Evolutionary conservation across 2,797 vertebrate genomes (phyloP).

Genomic region (Diplodus puntazzo): DNA sequence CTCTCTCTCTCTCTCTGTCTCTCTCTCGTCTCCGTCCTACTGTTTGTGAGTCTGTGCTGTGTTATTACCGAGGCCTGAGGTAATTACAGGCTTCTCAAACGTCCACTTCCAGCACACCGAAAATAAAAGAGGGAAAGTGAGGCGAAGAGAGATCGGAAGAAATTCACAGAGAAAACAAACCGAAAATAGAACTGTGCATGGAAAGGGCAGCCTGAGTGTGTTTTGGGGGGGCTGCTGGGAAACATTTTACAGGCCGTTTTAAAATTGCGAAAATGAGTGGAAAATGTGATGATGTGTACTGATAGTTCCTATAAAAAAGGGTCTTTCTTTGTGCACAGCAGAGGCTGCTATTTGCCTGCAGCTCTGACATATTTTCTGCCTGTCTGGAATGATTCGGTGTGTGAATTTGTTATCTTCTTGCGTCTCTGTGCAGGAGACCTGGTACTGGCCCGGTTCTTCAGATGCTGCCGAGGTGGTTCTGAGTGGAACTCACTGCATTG

Average conservation of each 20-base stretch:
- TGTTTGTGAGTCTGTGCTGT: constrained; percentile 81
- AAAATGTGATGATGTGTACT: constrained; percentile 76
- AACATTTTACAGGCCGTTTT: constrained; percentile 62
- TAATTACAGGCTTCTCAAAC: constrained; percentile 86
- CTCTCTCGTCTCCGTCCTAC: constrained; percentile 31
- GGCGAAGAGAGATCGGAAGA: constrained; percentile 73
- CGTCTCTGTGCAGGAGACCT: constrained; percentile 88
- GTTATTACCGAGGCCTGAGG: constrained; percentile 84
- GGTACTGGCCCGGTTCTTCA: constrained; percentile 91
- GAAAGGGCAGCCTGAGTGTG: constrained; percentile 64
- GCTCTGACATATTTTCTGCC: constrained; percentile 8
- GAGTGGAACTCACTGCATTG: constrained; percentile 90
- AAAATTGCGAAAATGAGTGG: constrained; percentile 67
- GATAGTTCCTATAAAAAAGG: constrained; percentile 57
- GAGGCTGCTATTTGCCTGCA: constrained; percentile 23
- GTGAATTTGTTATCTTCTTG: not conserved
- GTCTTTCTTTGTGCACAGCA: constrained; percentile 37
- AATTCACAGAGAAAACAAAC: constrained; percentile 84
- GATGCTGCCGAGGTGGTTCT: constrained; percentile 87
- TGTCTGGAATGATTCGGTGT: not conserved
- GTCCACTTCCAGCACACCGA: constrained; percentile 80
- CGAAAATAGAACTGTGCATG: constrained; percentile 82
- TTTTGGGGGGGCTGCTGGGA: constrained; percentile 28
- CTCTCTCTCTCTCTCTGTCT: constrained; percentile 33
- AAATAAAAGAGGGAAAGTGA: constrained; percentile 84